phyloP scores from a whole-genome alignment of 2,888 invertebrate species.

The Crematogaster levior region DNA sequence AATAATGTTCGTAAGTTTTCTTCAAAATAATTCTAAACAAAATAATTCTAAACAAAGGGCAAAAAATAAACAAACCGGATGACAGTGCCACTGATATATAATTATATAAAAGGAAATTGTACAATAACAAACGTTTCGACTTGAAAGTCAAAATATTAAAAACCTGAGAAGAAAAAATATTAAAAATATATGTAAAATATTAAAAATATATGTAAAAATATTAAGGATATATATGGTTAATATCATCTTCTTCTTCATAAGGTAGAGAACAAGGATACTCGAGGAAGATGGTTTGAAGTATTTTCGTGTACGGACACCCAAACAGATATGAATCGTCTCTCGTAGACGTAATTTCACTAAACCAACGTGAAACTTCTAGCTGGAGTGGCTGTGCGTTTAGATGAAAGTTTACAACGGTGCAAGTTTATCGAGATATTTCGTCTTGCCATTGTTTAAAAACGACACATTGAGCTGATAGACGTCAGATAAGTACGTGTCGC shows the following conservation, averaged over 20 bases:
- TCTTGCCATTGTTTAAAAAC: not conserved
- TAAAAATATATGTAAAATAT: too few species aligned
- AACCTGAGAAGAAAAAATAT: too few species aligned
- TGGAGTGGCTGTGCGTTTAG: constrained; percentile 43
- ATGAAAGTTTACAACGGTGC: constrained; percentile 38
- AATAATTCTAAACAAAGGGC: too few species aligned
- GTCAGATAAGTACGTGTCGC: not conserved
- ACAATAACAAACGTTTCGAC: too few species aligned
- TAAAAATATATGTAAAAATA: not conserved
- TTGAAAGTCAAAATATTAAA: too few species aligned
- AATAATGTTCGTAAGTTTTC: too few species aligned
- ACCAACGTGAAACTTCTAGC: constrained; percentile 45
- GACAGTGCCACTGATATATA: too few species aligned
- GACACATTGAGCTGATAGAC: not conserved
- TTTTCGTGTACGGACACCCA: not conserved
- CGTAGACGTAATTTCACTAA: constrained; percentile 58
- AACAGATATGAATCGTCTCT: constrained; percentile 53
- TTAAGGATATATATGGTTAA: not conserved
- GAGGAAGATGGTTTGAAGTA: constrained; percentile 3
- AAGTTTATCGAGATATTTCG: constrained; percentile 41
- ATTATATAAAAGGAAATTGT: too few species aligned
- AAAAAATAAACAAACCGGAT: too few species aligned
- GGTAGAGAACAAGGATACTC: not conserved
- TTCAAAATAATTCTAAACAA: too few species aligned
- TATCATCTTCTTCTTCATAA: too few species aligned